Conservation (phyloP, 2,113 vertebrate genomes). For the Hiodon tergisus region DNA sequence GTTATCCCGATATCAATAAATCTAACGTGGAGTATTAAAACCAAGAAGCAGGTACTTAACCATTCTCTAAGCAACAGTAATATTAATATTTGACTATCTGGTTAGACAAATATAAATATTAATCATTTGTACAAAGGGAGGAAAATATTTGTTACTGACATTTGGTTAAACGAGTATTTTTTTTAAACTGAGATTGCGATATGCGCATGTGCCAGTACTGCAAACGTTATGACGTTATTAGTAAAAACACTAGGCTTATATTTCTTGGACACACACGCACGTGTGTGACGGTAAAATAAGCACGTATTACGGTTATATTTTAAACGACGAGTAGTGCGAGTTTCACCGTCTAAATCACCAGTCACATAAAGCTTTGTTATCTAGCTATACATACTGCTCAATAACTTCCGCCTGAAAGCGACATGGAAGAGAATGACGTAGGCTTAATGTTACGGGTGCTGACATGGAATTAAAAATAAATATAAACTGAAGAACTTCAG, state of each 20-base stretch:
- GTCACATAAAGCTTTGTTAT: constrained; percentile 5
- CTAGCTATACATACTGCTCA: constrained; percentile 1
- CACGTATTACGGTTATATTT: background rate
- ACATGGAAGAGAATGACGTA: background rate
- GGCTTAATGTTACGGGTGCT: background rate
- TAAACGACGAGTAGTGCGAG: no score
- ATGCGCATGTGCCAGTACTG: background rate
- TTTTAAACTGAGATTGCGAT: background rate
- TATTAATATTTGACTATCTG: no score
- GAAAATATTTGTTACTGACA: background rate
- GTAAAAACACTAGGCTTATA: background rate
- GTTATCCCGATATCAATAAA: no score
- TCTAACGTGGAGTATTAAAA: no score
- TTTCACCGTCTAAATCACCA: background rate
- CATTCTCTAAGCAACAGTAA: no score
- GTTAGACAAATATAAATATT: no score
- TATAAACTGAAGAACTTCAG: background rate
- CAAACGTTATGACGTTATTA: constrained; percentile 10
- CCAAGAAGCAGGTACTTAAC: no score
- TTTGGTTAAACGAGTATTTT: background rate
- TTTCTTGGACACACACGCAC: background rate
- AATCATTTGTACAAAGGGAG: background rate
- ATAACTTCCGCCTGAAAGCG: constrained; percentile 15
- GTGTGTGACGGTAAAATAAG: background rate
- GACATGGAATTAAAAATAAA: constrained; percentile 2